A percentile compares a stretch with the other conserved stretches of the same genome.
Conservation (phyloP, 2,113 vertebrate genomes). For the Macrotus californicus region DNA sequence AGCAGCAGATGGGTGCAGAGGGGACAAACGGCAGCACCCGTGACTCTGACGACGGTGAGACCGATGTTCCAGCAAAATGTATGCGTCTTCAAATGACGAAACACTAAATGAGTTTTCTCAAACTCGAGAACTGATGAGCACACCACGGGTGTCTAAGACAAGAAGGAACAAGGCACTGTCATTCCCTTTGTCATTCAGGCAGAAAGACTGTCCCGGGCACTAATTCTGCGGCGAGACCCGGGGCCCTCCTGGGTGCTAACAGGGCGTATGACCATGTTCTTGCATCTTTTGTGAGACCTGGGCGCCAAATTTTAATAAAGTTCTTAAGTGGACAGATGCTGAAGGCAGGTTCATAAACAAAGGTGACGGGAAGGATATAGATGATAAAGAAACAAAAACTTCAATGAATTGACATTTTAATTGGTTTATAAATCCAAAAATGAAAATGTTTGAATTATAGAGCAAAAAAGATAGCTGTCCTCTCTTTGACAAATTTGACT, state of each 20-base stretch:
- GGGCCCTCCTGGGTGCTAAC: not conserved
- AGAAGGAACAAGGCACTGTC: not conserved
- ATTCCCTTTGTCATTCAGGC: not conserved
- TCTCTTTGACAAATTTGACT: not conserved
- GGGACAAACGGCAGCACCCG: not conserved
- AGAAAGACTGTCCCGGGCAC: not conserved
- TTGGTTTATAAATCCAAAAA: not conserved
- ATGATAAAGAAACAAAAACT: not conserved
- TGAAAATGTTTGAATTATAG: not conserved
- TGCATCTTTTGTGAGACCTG: not conserved
- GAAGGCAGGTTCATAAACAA: not conserved
- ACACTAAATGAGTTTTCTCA: not conserved
- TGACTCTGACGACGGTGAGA: not conserved
- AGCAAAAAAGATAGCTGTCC: not conserved
- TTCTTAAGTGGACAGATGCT: not conserved
- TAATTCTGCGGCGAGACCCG: not conserved
- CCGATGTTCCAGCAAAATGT: not conserved
- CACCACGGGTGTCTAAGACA: not conserved
- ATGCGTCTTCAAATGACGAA: not conserved
- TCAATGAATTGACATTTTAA: not conserved
- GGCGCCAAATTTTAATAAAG: not conserved
- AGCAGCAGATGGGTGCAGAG: not conserved
- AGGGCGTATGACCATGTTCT: not conserved
- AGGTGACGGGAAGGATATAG: not conserved
- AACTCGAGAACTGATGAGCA: not conserved